phyloP scores from a whole-genome alignment of 2,888 invertebrate species.

The Drosophila recens region DNA sequence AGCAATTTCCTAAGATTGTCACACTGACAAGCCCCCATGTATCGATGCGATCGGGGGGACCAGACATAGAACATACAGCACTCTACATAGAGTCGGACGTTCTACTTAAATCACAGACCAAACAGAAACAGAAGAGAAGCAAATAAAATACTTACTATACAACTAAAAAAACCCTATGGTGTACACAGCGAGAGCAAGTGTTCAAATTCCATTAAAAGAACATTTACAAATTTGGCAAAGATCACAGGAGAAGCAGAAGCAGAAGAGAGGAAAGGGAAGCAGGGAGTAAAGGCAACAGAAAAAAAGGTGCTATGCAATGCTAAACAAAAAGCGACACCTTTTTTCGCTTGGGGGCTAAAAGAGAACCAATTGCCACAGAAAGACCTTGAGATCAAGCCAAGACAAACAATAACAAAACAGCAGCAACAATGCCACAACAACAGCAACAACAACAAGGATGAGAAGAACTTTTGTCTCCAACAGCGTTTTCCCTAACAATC shows the following conservation, averaged over 20 bases:
- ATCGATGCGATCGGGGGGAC: slow-evolving; percentile 39
- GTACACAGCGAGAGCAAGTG: slow-evolving; percentile 62
- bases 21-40: slow-evolving; percentile 61
- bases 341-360: slow-evolving; percentile 46
- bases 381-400: slow-evolving; percentile 73
- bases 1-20: slow-evolving; percentile 66
- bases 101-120: slow-evolving; percentile 53
- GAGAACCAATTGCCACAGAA: slow-evolving; percentile 54
- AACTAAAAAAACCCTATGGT: slow-evolving; percentile 35
- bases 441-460: slow-evolving; percentile 45
- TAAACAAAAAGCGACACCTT: slow-evolving; percentile 56
- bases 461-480: slow-evolving; percentile 79
- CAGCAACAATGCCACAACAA: slow-evolving; percentile 34
- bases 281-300: slow-evolving; percentile 26
- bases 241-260: slow-evolving; percentile 47
- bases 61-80: background rate
- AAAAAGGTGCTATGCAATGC: slow-evolving; percentile 36
- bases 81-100: slow-evolving; percentile 37
- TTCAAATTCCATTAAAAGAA: slow-evolving; percentile 79
- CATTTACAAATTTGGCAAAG: slow-evolving; percentile 81
- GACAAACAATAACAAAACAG: slow-evolving; percentile 64
- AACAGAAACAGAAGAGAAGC: slow-evolving; percentile 9
- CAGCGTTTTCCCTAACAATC: slow-evolving; percentile 82
- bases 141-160: background rate
- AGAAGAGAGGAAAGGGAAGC: slow-evolving; percentile 16